Base-by-base conservation (phyloP, 2,797 vertebrate species). In the Poecile montanus region DNA sequence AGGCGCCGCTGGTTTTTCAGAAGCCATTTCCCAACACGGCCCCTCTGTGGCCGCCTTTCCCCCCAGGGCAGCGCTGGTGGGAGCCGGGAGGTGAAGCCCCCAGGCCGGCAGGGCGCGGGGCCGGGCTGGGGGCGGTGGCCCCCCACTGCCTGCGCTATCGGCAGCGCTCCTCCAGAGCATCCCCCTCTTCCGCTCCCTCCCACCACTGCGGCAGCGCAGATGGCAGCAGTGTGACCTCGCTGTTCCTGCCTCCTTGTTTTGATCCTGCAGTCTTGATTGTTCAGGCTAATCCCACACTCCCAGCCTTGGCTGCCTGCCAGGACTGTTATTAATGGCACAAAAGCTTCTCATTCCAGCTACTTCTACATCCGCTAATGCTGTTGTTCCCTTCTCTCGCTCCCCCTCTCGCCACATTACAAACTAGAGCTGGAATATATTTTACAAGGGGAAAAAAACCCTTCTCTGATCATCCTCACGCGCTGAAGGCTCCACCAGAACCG, bases 221-320 rank as follows among this genome's bases (percentile, higher is more conserved):
- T 99, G 99, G 99, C 98, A 98, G 98, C 98, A 98, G 98, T 98
- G 98, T 99, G 98, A 99, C 98, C 98, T 98, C 98, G 97, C 98
- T 97, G 98, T 98, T 98, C 98, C 98, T 98, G 98, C 98, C 98
- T 98, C 98, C 98, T 98, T 98, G 98, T 98, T 98, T 98, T 98
- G 98, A 98, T 98, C 98, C 98, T 97, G 98, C 98, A 98, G 98
- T 98, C 98, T 98, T 98, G 98, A 99, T 98, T 98, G 98, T 98
- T 98, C 98, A 98, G 98, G 98, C 98, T 98, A 98, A 98, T 98
- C 98, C 98, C 97, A 98, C 97, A 98, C 98, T 98, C 98, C 97
- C 97, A 98, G 98, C 98, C 97, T 97, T 98, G 98, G 98, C 98
- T 93, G 95, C 83, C 96, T 88, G 98, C 98, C 99, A 99, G 97